phyloP scores from a whole-genome alignment of 2,888 invertebrate genomes.

The Dinocampus coccinellae region DNA sequence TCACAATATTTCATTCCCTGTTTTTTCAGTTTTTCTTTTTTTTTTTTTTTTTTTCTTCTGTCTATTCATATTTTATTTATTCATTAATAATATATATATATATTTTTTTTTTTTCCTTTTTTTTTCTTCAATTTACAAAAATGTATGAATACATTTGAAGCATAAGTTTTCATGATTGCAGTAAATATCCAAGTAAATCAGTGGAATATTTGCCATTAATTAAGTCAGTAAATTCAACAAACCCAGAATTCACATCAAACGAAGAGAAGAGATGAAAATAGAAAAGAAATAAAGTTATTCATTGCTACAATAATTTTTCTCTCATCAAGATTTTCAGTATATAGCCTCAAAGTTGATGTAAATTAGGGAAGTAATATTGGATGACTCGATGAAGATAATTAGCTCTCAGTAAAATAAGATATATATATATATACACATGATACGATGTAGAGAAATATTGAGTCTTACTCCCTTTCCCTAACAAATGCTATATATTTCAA shows the following conservation, averaged over 20 bases:
- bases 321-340: neutral
- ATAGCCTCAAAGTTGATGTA: neutral
- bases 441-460: neutral
- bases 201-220: neutral
- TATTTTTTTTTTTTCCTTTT: no score
- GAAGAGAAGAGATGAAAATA: no score
- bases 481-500: no score
- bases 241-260: neutral
- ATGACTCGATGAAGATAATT: slow-evolving; percentile 14
- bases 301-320: neutral
- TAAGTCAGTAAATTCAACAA: neutral
- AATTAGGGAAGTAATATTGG: neutral
- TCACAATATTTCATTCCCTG: neutral
- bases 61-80: neutral
- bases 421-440: neutral
- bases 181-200: no score
- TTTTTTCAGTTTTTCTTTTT: neutral
- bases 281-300: neutral
- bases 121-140: no score
- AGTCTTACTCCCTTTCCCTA: neutral
- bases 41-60: neutral
- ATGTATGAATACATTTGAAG: neutral
- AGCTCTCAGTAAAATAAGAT: slow-evolving; percentile 10
- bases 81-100: neutral
- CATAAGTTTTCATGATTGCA: no score